Base-by-base conservation (phyloP, 23 tunicate genomes). In the Ciona savignyi region DNA sequence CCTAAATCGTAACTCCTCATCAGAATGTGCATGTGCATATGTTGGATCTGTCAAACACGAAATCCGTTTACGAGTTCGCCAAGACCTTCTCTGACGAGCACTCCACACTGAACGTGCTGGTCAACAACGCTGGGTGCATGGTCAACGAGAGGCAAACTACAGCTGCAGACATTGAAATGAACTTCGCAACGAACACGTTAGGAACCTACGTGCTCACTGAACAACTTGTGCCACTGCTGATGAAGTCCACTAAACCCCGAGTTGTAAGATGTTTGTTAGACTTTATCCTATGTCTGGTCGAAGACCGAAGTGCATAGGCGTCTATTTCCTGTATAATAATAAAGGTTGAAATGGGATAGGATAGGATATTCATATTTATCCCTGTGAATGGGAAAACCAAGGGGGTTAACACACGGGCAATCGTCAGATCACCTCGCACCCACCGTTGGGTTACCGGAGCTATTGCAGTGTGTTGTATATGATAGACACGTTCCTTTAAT, bases 61-160 rank as follows among this genome's bases (percentile, higher is more conserved):
- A 29, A 23, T 78, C 77, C 22, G 93, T 93, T 56, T 83, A 86
- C 65, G 48, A 62, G 27, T 93, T 93, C 73, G 88, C 93, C 29
- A 28, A 78, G 20, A 30, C 56, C 0, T 93, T 93, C 35, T 32
- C 74, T 31, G 23, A 65, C 33, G 68, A 81, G 22, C 81, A 81
- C 33, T 48, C 27, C 30, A 71, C 73, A 19, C 76, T 93, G 49
- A 70, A 85, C 51, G 87, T 74, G 15, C 81, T 93, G 2, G 74
- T 93, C 2, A 93, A 93, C 85, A 93, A 93, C 70, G 93, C 98
- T 30, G 98, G 98, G 2, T 93, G 98, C 56, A 93, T 93, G 98
- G 93, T 93, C 34, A 32, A 67, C 27, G 88, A 90, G 20, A 63
- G 78, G 56, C 78, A 51, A 0, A 42, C 56, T 6, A 42, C 56